Evolutionary conservation across 1,140 invertebrate species (phyloP).

Genomic region (Listronotus oregonensis): DNA sequence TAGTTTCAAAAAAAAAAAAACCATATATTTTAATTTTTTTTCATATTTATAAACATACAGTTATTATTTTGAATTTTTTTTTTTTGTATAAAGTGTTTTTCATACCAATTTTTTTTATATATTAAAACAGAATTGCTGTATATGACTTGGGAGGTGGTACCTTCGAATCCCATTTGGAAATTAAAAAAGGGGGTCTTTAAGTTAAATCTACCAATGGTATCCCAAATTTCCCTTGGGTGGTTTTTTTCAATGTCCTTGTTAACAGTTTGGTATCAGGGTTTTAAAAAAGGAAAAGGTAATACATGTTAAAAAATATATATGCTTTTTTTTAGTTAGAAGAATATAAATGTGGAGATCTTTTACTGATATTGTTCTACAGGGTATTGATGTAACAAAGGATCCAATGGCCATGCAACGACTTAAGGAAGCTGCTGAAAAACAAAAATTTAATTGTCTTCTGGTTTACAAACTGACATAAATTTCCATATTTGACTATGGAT

Average conservation of each 20-base stretch:
- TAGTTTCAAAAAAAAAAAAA: too few species aligned
- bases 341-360: too few species aligned
- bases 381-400: slow-evolving; percentile 94
- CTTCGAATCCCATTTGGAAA: slow-evolving; percentile 94
- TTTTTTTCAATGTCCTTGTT: slow-evolving; percentile 97
- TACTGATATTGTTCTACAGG: slow-evolving; percentile 54
- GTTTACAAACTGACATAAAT: slow-evolving; percentile 97
- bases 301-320: too few species aligned
- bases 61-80: too few species aligned
- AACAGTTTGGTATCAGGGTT: slow-evolving; percentile 92
- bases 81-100: too few species aligned
- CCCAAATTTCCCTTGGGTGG: slow-evolving; percentile 94
- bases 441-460: slow-evolving; percentile 96
- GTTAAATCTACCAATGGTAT: slow-evolving; percentile 98
- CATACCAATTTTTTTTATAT: too few species aligned
- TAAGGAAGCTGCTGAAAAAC: slow-evolving; percentile 98
- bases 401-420: slow-evolving; percentile 98
- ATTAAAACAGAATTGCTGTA: slow-evolving; percentile 85
- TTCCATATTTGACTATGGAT: slow-evolving; percentile 99
- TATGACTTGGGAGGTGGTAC: slow-evolving; percentile 97
- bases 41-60: too few species aligned
- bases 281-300: slow-evolving; percentile 84
- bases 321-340: too few species aligned
- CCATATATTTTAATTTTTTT: too few species aligned
- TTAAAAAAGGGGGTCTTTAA: slow-evolving; percentile 97